Evolutionary conservation across 2,797 vertebrate species (phyloP).

Genomic region (Sebastes iracundus): DNA sequence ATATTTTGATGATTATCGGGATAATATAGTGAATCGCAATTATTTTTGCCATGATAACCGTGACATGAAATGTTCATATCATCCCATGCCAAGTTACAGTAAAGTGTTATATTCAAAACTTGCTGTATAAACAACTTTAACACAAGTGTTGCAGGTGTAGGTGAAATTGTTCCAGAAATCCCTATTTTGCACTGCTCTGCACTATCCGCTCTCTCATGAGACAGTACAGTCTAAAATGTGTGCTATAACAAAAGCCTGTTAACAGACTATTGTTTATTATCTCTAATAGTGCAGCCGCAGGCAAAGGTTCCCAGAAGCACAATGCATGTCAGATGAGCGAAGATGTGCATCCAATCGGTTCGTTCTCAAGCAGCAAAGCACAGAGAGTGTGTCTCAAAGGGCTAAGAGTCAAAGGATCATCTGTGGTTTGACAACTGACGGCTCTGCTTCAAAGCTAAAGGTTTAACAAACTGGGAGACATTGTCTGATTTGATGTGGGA

Average conservation of each 20-base stretch:
- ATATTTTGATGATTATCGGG: too few species aligned
- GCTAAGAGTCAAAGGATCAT: not conserved
- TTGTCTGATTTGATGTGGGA: not conserved
- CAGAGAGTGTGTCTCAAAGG: not conserved
- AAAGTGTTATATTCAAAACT: not conserved
- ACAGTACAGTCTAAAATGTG: not conserved
- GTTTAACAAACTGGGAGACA: not conserved
- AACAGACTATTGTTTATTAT: not conserved
- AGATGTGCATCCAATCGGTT: not conserved
- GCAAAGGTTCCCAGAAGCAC: not conserved
- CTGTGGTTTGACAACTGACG: not conserved
- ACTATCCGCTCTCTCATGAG: not conserved
- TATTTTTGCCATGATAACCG: too few species aligned
- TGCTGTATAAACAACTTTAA: not conserved
- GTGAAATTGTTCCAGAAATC: not conserved
- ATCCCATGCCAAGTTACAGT: too few species aligned
- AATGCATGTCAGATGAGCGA: not conserved
- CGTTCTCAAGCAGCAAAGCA: not conserved
- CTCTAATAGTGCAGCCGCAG: not conserved
- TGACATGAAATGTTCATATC: too few species aligned
- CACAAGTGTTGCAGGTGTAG: not conserved
- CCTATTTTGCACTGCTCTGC: not conserved
- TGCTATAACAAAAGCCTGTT: not conserved
- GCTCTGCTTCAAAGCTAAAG: not conserved
- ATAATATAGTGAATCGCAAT: fast-evolving